phyloP scores from a whole-genome alignment of 2,888 invertebrate species.

The Sylvicola cinctus region DNA sequence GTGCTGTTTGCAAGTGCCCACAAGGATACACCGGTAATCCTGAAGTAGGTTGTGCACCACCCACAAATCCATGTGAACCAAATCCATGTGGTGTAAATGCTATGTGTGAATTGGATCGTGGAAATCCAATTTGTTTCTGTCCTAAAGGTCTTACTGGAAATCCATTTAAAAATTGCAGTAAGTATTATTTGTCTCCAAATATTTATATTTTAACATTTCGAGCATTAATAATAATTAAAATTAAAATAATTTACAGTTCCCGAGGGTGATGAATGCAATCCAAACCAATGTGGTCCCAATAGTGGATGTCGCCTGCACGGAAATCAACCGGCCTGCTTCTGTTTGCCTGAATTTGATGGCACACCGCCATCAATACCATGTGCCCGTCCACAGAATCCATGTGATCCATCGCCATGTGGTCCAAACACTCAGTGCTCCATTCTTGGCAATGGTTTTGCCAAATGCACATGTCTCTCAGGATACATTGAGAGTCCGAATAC shows the following conservation, averaged over 20 bases:
- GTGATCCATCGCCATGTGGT: slow-evolving; percentile 70
- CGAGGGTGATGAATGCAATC: slow-evolving; percentile 64
- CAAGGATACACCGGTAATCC: slow-evolving; percentile 67
- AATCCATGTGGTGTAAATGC: slow-evolving; percentile 80
- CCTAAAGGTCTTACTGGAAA: slow-evolving; percentile 79
- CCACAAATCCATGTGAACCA: slow-evolving; percentile 58
- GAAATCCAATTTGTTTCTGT: slow-evolving; percentile 74
- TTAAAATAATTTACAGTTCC: slow-evolving; percentile 42
- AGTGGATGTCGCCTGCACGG: slow-evolving; percentile 62
- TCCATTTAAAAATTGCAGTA: slow-evolving; percentile 78
- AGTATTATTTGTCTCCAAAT: slow-evolving; percentile 29
- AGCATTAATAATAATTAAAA: background rate
- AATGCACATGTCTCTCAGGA: slow-evolving; percentile 68
- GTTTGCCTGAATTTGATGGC: slow-evolving; percentile 70
- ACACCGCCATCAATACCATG: slow-evolving; percentile 56
- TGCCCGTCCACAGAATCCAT: slow-evolving; percentile 52
- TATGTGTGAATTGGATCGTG: slow-evolving; percentile 63
- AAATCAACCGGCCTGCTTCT: slow-evolving; percentile 65
- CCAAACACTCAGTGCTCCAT: slow-evolving; percentile 71
- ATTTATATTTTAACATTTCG: background rate
- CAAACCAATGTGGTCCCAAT: slow-evolving; percentile 66
- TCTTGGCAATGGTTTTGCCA: slow-evolving; percentile 57
- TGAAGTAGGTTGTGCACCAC: slow-evolving; percentile 43
- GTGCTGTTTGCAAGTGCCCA: slow-evolving; percentile 61
- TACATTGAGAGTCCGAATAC: slow-evolving; percentile 76